Evolutionary conservation across 2,797 vertebrate genomes (phyloP).

Genomic region (Picus viridis): DNA sequence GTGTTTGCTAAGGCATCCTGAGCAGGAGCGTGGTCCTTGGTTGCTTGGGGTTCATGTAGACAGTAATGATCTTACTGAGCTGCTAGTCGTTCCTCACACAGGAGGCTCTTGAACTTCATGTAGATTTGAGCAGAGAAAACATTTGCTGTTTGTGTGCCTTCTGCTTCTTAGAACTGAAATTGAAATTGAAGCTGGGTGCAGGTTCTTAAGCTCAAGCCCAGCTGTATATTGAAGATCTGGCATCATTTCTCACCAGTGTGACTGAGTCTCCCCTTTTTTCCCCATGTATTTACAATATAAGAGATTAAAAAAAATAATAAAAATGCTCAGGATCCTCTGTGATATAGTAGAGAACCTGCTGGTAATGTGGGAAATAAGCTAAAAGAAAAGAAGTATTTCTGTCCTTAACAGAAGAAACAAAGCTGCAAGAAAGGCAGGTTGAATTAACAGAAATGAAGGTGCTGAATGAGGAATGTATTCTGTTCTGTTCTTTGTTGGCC

Average conservation of each 20-base stretch:
- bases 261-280: background rate
- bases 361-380: background rate
- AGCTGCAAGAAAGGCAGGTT: background rate
- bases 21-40: background rate
- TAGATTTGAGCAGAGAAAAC: background rate
- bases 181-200: background rate
- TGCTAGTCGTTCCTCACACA: no score
- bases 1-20: background rate
- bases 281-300: background rate
- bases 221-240: background rate
- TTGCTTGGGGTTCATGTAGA: background rate
- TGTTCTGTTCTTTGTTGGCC: background rate
- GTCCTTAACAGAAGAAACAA: background rate
- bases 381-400: background rate
- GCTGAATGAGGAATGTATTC: background rate
- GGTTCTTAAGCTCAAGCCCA: background rate
- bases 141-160: background rate
- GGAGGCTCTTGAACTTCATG: background rate
- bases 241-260: accelerated
- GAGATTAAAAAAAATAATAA: background rate
- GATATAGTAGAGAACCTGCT: background rate
- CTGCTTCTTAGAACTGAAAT: background rate
- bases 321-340: background rate
- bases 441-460: background rate
- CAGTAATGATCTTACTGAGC: background rate